Evolutionary conservation across 2,113 vertebrate genomes (phyloP).

Genomic region (Centropus bengalensis): DNA sequence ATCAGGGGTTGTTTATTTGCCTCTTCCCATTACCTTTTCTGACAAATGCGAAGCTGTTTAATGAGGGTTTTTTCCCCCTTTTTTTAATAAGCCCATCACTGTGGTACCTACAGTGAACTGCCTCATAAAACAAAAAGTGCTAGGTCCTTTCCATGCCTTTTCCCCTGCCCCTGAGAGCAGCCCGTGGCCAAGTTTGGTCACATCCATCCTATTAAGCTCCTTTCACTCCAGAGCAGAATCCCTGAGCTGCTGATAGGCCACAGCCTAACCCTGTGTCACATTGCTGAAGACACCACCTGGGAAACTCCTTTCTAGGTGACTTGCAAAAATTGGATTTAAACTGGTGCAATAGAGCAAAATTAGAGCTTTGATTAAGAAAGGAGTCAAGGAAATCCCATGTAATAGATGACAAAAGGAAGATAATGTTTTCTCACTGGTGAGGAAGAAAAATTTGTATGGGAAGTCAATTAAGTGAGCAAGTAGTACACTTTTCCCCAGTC

Average conservation of each 20-base stretch:
- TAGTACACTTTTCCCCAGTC: background rate
- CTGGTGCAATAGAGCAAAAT: background rate
- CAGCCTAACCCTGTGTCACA: background rate
- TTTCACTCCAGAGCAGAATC: background rate
- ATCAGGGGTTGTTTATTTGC: background rate
- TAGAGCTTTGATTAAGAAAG: background rate
- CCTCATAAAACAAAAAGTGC: background rate
- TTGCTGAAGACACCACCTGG: background rate
- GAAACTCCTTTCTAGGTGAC: background rate
- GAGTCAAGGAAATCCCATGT: background rate
- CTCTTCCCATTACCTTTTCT: background rate
- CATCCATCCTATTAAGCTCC: background rate
- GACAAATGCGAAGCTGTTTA: background rate
- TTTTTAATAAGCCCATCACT: background rate
- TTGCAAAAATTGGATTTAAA: background rate
- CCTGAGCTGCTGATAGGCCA: accelerated
- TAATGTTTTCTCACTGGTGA: background rate
- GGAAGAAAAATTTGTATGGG: background rate
- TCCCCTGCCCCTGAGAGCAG: background rate
- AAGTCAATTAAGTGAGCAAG: constrained; percentile 43
- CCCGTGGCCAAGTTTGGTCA: background rate
- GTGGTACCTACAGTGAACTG: background rate
- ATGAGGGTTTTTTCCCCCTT: background rate
- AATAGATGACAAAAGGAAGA: constrained; percentile 15
- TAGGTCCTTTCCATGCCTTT: background rate